Conservation (phyloP, 2,113 vertebrate species). For the Lagenorhynchus albirostris region DNA sequence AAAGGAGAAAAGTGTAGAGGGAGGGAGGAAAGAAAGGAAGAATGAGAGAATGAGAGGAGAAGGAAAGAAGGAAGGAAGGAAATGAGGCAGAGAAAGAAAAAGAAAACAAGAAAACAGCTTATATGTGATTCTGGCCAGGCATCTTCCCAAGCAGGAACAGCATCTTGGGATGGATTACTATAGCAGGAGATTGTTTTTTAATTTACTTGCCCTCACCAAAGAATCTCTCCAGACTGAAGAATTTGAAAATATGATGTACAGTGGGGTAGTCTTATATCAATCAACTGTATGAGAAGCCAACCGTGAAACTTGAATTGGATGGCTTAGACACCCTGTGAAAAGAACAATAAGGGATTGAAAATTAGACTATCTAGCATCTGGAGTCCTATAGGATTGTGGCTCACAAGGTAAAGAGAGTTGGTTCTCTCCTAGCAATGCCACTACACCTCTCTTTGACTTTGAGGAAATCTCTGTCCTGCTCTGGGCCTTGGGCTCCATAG, state of each 20-base stretch:
- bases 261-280: neutral
- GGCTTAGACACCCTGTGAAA: neutral
- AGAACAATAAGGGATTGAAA: neutral
- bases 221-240: neutral
- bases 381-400: neutral
- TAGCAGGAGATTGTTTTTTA: neutral
- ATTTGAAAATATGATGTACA: neutral
- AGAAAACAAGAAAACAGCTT: neutral
- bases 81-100: neutral
- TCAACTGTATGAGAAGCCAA: neutral
- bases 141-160: neutral
- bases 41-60: too few species aligned
- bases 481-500: neutral
- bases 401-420: neutral
- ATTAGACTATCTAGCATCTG: neutral
- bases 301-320: conserved; percentile 25
- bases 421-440: neutral
- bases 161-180: neutral
- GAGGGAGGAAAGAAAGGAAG: neutral
- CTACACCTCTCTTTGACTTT: neutral
- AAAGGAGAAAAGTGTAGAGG: neutral
- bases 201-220: neutral
- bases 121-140: neutral
- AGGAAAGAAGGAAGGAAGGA: neutral
- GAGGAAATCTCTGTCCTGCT: neutral